Evolutionary conservation across 2,888 invertebrate genomes (phyloP), one percentile per base, ranked within the genome.

Genomic region (Chymomyza procnemis): DNA sequence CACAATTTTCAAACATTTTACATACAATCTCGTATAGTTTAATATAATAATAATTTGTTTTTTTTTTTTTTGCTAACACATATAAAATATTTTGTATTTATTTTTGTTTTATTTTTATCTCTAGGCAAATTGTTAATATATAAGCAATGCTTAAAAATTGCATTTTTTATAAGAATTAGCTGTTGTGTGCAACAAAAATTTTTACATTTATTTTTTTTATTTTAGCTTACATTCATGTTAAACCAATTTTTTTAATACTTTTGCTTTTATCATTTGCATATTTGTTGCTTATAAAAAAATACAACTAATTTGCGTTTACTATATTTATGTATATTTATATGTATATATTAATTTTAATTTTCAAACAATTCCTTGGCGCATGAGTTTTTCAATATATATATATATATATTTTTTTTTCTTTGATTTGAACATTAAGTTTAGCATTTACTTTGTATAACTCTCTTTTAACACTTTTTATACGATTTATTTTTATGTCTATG

Each of bases 351-450:
- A 26, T 66, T 59, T 66, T 76, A 75, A 73, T 74, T 69, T 74
- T 80, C 78, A 84, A 88, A 89, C 89, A 89, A 89, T 89, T 89
- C 89, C 89, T 85, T 88, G 88, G 89, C 89, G 89, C 80, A 80
- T 87, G 81, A 77, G 76, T 87, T 73, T 75, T 62, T 69, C 66
- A 62, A 63, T 54, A 47, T 26, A 26, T 26, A 5, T 26, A 5
- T 26, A n/a, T n/a, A n/a, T n/a, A n/a, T n/a, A n/a, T 68, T 74
- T 59, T 77, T 61, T 74, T 64, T 64, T 68, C 71, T 66, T 68
- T 62, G 52, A 75, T 74, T 75, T 78, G 64, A 75, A 75, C 68
- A 72, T 82, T 85, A 60, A 67, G 71, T 74, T 81, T 74, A 69
- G 74, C 73, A 19, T 54, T 46, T 47, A 19, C 18, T 41, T 18